Evolutionary conservation across 2,113 vertebrate genomes (phyloP), one percentile per base, ranked within the genome.

Genomic region (Ictalurus punctatus): DNA sequence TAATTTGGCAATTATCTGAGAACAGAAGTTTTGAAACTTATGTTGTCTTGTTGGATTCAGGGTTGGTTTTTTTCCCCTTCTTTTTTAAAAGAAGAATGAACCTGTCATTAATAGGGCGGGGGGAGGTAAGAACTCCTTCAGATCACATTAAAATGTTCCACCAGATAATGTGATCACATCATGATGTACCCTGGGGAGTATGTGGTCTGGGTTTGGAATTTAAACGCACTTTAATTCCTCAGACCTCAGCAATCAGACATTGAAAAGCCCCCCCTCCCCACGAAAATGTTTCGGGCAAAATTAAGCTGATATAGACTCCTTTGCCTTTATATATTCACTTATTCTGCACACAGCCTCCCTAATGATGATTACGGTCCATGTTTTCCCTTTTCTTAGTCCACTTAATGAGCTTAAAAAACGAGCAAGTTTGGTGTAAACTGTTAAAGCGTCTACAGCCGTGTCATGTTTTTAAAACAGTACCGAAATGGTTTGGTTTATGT

Each of bases 331-430:
- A 19, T 56, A 0, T 30, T 56, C n/a, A 10, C 44, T 78, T 78
- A 78, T 78, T 52, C 44, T 76, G 73, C 73, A 76, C n/a, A 4
- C 25, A 80, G 25, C 44, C 3, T 30, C 6, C n/a, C 54, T 81
- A 81, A 56, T 81, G 52, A 30, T 9, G 0, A 4, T 19, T 76
- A 7, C 21, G 14, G 14, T 58, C 34, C n/a, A 27, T 25, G 14
- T 12, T 34, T 59, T 82, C n/a, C 17, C 7, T 81, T 34, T 80
- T 52, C 23, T 14, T 52, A 30, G 27, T 56, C 13, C 27, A 80
- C 25, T 54, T 80, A 80, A 80, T 54, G 27, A 80, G 78, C 78
- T 80, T 80, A 56, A 54, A 78, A 37, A 52, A 52, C 30, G 52
- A 80, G 25, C 27, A 17, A 2, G 12, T 79, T 79, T 54, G 76